Evolutionary conservation across 2,113 vertebrate genomes (phyloP), one percentile per base, ranked within the genome.

Genomic region (Tyrannus savana): DNA sequence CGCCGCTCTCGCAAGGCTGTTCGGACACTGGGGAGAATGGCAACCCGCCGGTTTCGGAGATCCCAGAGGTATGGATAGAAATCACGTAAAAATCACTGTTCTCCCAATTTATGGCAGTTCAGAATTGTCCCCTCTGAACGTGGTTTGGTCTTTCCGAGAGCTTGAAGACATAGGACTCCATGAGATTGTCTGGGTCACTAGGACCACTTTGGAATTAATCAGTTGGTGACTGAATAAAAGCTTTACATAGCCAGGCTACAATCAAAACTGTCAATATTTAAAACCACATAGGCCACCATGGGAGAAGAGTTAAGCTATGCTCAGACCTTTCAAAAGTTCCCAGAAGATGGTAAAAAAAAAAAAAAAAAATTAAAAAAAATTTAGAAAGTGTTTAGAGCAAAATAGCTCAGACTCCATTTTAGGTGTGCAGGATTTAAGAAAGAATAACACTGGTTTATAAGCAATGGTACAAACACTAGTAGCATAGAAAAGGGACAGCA

Each of bases 11-110:
- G 7, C 41, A 19, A 41, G 71, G 11, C 59, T 41, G 33, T 30
- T 35, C 28, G 7, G 25, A 23, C 23, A 0, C 24, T 7, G 12
- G 31, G 14, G 42, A 25, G 10, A 46, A 27, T 0, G 35, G 76
- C 41, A 14, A 7, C 50, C 53, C 25, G 73, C 52, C 37, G 49
- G 14, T 3, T 41, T 56, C 6, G 33, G 15, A 72, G 12, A 28
- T 53, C 44, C 17, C 28, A n/a, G 47, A 47, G 18, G 64, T 64
- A 42, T 3, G 16, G 31, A 9, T 3, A 14, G 44, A n/a, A 9
- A 22, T 79, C 6, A 2, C 4, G 53, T 53, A 21, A 64, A 60
- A 73, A 71, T 64, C 41, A 17, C 7, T 25, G 0, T 31, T 84
- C 21, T 77, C 9, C 0, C 0, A 42, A 80, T 0, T 24, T 27